phyloP scores from a whole-genome alignment of 2,888 invertebrate genomes.

The Kryphioiulus occultus region DNA sequence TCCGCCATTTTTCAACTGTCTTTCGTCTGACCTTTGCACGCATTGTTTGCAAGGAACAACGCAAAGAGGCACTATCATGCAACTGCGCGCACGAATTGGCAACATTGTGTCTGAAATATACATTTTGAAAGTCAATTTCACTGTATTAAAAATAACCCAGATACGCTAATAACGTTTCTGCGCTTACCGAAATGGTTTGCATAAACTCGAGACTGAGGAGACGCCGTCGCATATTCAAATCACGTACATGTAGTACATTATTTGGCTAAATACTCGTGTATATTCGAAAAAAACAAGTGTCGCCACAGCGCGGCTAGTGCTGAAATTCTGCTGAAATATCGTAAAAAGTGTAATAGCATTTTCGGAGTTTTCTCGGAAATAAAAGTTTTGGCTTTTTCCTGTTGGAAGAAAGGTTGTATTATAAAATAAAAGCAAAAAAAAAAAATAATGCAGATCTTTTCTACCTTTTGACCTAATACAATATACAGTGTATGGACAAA shows the following conservation, averaged over 20 bases:
- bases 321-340: too few relatives aligned
- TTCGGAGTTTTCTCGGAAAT: neutral
- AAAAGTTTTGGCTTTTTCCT: neutral
- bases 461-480: too few relatives aligned
- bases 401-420: neutral
- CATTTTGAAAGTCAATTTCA: neutral
- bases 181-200: constrained; percentile 17
- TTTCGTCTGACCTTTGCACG: constrained; percentile 22
- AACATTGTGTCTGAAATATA: constrained; percentile 14
- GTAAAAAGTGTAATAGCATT: neutral
- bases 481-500: too few relatives aligned
- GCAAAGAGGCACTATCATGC: neutral
- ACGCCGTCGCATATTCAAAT: neutral
- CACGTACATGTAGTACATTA: neutral
- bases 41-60: neutral
- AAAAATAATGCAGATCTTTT: neutral
- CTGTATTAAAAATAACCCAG: neutral
- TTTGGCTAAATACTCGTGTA: too few relatives aligned
- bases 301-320: neutral
- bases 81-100: neutral
- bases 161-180: neutral
- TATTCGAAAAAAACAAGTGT: neutral
- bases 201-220: constrained; percentile 8
- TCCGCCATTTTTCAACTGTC: constrained; percentile 8
- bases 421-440: too few relatives aligned